Conservation (phyloP, 2,888 invertebrate species). For the Caenorhabditis sp. region DNA sequence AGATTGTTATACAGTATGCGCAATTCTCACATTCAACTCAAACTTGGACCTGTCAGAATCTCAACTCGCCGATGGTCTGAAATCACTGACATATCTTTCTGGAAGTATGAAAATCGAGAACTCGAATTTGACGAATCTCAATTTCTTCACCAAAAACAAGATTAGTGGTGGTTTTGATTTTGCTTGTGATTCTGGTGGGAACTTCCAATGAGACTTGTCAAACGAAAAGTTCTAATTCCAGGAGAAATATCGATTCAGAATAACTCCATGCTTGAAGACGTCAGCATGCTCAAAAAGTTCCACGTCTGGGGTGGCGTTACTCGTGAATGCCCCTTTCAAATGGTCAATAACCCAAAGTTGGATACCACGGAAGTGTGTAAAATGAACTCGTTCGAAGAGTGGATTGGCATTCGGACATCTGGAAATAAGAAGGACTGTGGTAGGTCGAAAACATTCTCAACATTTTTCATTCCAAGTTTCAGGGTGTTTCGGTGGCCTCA, state of each 20-base stretch:
- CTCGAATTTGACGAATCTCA: neutral
- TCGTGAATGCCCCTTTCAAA: neutral
- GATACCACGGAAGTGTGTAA: no score
- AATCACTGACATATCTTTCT: neutral
- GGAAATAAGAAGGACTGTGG: conserved; percentile 8
- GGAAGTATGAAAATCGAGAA: conserved; percentile 2
- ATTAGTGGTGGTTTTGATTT: neutral
- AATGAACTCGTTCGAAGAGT: neutral
- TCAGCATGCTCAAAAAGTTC: neutral
- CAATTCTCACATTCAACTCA: neutral
- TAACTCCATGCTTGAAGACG: neutral
- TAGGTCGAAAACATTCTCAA: no score
- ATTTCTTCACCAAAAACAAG: neutral
- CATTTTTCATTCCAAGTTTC: neutral
- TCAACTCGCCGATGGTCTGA: neutral
- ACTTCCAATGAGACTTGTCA: neutral
- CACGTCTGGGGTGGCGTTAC: neutral
- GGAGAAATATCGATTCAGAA: neutral
- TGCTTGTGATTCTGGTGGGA: neutral
- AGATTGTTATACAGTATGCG: neutral
- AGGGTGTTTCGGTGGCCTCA: neutral
- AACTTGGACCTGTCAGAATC: conserved; percentile 2
- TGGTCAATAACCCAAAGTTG: neutral
- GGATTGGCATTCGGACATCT: neutral
- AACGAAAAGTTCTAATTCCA: no score